Base-by-base conservation (phyloP, 2,797 vertebrate genomes). In the Anguilla obscura region DNA sequence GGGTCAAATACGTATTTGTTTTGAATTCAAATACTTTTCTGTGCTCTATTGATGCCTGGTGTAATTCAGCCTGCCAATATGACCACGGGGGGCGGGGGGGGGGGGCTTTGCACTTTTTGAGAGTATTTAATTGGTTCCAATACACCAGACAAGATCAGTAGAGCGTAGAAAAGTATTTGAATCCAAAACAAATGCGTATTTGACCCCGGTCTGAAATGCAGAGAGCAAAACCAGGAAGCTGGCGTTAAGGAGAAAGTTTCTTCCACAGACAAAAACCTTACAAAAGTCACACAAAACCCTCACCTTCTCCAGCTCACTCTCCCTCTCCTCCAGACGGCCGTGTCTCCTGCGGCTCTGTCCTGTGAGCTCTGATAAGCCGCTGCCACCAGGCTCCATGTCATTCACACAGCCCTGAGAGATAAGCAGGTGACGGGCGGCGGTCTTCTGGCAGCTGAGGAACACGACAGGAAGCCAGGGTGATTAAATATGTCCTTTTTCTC, bases 381-480 rank as follows among this genome's bases (percentile, higher is more conserved):
- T 86, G 74, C 84, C 74, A 60, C 7, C n/a, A 33, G 7, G 69
- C 3, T 56, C 87, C 58, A 60, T 88, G 30, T 91, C 87, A 0
- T 14, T 85, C 21, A 40, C 30, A n/a, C 18, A 90, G 63, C 50
- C 90, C 63, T 89, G 91, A 30, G 91, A 89, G 84, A 87, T 56
- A 3, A 93, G 87, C 36, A 88, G 87, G 0, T 90, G 91, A 66
- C 88, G 90, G 54, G 89, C 88, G 0, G 69, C 88, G 0, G 90
- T 88, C 74, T 88, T 94, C 87, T 92, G 93, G 91, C 94, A 95
- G 36, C 96, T 96, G 66, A 85, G 4, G 87, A 56, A 40, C 85
- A 30, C 21, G n/a, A 82, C 0, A 74, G 80, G 76, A 18, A 82
- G 76, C 60, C 40, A 30, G 9, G 40, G 2, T 21, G 9, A 50